phyloP scores from a whole-genome alignment of 2,113 vertebrate species.

The Mobula birostris region DNA sequence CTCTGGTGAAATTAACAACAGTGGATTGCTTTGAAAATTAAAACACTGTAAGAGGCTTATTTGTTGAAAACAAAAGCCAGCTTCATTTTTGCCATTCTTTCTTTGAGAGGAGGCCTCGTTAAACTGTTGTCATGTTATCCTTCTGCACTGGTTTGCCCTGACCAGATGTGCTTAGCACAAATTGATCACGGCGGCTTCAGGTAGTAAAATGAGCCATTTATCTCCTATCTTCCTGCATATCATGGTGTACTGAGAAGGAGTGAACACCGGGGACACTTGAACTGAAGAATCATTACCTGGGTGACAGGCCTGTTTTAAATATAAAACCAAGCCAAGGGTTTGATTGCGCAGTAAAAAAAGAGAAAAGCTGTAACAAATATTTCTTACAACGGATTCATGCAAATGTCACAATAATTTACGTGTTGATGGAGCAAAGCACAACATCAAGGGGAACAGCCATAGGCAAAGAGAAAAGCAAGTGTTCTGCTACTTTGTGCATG shows the following conservation, averaged over 20 bases:
- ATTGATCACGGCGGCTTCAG: neutral
- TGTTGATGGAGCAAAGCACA: neutral
- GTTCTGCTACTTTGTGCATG: neutral
- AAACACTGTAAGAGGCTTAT: slow-evolving; percentile 35
- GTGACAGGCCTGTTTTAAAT: neutral
- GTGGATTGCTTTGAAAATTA: slow-evolving; percentile 34
- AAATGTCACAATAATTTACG: neutral
- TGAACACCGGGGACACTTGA: neutral
- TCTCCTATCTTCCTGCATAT: neutral
- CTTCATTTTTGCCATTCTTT: neutral
- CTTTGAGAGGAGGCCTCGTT: neutral
- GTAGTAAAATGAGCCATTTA: neutral
- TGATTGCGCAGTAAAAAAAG: neutral
- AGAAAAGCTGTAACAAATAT: neutral
- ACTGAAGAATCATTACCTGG: neutral
- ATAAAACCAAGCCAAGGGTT: neutral
- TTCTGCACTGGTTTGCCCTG: neutral
- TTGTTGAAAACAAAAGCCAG: neutral
- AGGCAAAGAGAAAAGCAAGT: neutral
- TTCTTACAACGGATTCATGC: neutral
- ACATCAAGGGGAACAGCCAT: neutral
- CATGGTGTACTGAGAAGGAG: neutral
- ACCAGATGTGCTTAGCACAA: neutral
- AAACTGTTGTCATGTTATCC: neutral
- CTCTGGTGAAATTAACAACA: slow-evolving; percentile 35